A percentile compares a stretch with the other conserved stretches of the same genome.
Conservation (phyloP, 2,888 invertebrate species). For the Acanthococcus lagerstroemiae region DNA sequence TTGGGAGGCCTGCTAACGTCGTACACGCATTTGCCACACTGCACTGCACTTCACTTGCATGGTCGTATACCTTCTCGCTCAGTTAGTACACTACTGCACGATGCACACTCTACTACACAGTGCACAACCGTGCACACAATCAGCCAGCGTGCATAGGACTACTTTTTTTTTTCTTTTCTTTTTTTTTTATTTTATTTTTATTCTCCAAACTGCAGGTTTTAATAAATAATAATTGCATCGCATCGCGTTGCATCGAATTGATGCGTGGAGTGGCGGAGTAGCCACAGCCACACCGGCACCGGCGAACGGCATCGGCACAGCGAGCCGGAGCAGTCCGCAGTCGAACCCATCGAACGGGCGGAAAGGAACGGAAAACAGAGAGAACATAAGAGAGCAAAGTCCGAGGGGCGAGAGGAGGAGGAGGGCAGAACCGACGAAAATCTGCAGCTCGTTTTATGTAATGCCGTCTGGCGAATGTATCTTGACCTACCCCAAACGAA, state of each 20-base stretch:
- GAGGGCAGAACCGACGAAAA: background rate
- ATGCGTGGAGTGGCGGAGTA: background rate
- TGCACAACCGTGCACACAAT: no score
- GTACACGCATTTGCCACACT: no score
- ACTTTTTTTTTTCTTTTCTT: background rate
- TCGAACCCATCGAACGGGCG: background rate
- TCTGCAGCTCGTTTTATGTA: slow-evolving; percentile 14
- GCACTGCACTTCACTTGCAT: no score
- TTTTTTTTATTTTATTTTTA: background rate
- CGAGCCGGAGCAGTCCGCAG: background rate
- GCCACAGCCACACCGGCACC: no score
- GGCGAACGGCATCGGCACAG: background rate
- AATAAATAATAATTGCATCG: no score
- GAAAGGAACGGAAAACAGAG: background rate
- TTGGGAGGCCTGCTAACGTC: no score
- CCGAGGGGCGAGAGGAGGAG: background rate
- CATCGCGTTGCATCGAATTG: slow-evolving; percentile 4
- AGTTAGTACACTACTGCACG: no score
- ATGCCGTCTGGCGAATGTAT: slow-evolving; percentile 22
- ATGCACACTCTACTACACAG: no score
- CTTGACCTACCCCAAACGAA: slow-evolving; percentile 25
- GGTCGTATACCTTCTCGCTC: no score
- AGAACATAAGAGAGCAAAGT: background rate
- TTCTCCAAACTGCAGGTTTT: background rate
- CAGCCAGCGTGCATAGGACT: no score